phyloP scores from a whole-genome alignment of 1,140 invertebrate genomes.

The Danaus plexippus region DNA sequence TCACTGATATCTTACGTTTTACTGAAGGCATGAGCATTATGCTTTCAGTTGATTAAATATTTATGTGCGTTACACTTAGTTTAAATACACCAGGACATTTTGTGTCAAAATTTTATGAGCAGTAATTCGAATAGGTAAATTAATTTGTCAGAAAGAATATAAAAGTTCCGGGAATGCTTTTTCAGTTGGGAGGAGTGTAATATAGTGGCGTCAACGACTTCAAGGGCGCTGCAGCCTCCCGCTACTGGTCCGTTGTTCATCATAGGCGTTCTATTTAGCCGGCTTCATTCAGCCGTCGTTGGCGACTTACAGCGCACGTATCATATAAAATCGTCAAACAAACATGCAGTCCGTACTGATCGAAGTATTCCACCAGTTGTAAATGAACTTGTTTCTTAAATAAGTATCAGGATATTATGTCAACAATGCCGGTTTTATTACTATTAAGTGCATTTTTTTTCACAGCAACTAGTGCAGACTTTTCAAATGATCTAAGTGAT shows the following conservation, averaged over 20 bases:
- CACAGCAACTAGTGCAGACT: conserved; percentile 13
- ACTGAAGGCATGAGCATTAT: too few species aligned
- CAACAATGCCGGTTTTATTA: conserved; percentile 39
- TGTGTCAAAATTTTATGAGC: too few species aligned
- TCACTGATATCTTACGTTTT: too few species aligned
- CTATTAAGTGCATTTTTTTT: conserved; percentile 29
- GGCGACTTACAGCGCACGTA: conserved; percentile 40
- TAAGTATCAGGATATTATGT: conserved; percentile 19
- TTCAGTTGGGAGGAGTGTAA: conserved; percentile 20
- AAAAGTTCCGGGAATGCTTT: conserved; percentile 6
- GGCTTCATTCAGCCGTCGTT: conserved; percentile 44
- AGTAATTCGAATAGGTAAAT: background rate
- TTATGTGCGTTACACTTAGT: too few species aligned
- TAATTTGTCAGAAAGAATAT: conserved; percentile 3
- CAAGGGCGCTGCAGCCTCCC: conserved; percentile 54
- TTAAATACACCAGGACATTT: too few species aligned
- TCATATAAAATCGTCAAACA: conserved; percentile 28
- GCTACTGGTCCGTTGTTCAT: conserved; percentile 16
- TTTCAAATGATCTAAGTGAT: conserved; percentile 21
- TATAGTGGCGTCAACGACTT: conserved; percentile 20
- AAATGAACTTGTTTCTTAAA: conserved; percentile 29
- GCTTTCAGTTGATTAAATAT: too few species aligned
- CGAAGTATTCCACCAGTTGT: conserved; percentile 50
- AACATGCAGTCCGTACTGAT: conserved; percentile 46
- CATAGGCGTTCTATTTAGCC: conserved; percentile 21